Percentiles rank a stretch among this genome's conserved stretches.
phyloP scores from a whole-genome alignment of 2,113 vertebrate genomes.

The Rhinichthys klamathensis region DNA sequence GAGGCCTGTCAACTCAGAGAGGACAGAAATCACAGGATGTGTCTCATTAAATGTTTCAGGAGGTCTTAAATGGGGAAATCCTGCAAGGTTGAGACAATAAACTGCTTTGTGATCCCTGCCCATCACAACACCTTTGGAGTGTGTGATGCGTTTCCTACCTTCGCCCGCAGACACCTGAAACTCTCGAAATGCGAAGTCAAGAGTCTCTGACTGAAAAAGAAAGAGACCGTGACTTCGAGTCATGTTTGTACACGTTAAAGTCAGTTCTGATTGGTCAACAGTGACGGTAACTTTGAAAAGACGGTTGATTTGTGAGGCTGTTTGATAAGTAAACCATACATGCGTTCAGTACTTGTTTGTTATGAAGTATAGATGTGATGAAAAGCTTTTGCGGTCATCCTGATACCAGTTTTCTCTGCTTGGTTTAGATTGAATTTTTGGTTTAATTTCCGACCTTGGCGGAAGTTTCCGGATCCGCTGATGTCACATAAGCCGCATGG shows the following conservation, averaged over 20 bases:
- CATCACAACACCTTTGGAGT: neutral
- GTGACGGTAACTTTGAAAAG: neutral
- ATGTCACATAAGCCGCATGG: neutral
- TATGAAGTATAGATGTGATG: neutral
- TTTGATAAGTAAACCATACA: neutral
- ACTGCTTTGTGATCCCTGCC: conserved; percentile 40
- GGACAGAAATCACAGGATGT: conserved; percentile 36
- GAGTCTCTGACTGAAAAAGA: conserved; percentile 5
- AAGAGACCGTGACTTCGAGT: neutral
- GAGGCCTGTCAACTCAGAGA: conserved; percentile 17
- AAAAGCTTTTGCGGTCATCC: neutral
- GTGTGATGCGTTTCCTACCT: conserved; percentile 10
- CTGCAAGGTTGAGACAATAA: conserved; percentile 25
- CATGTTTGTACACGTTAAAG: conserved; percentile 2
- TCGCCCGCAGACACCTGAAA: conserved; percentile 20
- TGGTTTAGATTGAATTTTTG: no score
- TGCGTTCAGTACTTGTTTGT: neutral
- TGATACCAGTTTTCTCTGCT: neutral
- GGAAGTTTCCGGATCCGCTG: neutral
- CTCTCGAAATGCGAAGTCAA: neutral
- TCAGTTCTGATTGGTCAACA: conserved; percentile 7
- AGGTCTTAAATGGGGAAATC: conserved; percentile 24
- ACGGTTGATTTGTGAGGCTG: neutral
- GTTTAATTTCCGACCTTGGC: no score
- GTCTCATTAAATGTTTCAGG: conserved; percentile 37